phyloP scores from a whole-genome alignment of 1,140 invertebrate genomes.

The Carcinoscorpius rotundicauda region DNA sequence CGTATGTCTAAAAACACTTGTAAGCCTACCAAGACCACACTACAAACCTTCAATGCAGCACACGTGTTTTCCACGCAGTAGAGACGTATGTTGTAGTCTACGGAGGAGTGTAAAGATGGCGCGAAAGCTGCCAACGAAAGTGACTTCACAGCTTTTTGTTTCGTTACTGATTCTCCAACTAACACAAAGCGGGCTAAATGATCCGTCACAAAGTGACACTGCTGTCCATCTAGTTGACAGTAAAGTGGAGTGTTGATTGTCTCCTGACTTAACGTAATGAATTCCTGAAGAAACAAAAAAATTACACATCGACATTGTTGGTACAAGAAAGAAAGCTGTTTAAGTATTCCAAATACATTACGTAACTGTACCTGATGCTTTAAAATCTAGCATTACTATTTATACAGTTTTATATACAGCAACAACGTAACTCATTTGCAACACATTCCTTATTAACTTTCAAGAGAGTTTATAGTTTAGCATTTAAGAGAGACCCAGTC shows the following conservation, averaged over 20 bases:
- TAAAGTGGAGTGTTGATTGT: slow-evolving; percentile 90
- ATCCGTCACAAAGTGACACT: slow-evolving; percentile 81
- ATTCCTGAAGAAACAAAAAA: slow-evolving; percentile 34
- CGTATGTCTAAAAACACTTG: too few relatives aligned
- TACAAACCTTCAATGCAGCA: slow-evolving; percentile 60
- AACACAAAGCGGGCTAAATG: slow-evolving; percentile 72
- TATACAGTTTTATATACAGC: too few relatives aligned
- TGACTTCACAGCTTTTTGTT: slow-evolving; percentile 55
- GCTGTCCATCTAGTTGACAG: slow-evolving; percentile 73
- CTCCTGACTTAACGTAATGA: slow-evolving; percentile 85
- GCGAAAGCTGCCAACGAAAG: slow-evolving; percentile 77
- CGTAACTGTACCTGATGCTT: too few relatives aligned
- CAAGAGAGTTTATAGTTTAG: too few relatives aligned
- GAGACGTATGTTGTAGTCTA: slow-evolving; percentile 67
- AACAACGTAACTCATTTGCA: too few relatives aligned
- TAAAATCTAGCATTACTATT: too few relatives aligned
- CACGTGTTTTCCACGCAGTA: slow-evolving; percentile 87
- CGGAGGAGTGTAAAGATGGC: slow-evolving; percentile 42
- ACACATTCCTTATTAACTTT: too few relatives aligned
- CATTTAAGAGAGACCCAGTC: too few relatives aligned
- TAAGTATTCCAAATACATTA: too few relatives aligned
- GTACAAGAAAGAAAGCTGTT: too few relatives aligned
- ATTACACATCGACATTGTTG: too few relatives aligned
- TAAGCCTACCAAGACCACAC: too few relatives aligned
- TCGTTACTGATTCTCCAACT: slow-evolving; percentile 57